Conservation (phyloP, 2,797 vertebrate species). For the Nasua narica region DNA sequence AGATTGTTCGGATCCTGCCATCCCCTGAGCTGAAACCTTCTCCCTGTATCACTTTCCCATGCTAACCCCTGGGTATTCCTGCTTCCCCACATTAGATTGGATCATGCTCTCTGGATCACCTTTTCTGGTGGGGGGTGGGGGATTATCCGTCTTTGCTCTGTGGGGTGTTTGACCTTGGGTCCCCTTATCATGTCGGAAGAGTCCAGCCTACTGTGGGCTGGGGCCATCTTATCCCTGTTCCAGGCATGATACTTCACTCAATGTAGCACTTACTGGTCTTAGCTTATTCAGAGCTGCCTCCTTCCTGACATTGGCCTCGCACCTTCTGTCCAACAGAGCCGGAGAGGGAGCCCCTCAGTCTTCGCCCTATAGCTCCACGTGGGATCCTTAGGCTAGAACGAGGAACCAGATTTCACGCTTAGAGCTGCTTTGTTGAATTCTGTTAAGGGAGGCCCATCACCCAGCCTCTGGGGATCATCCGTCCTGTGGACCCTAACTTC, state of each 20-base stretch:
- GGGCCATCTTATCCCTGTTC: neutral
- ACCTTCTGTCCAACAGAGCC: too few species aligned
- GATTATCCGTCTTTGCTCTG: neutral
- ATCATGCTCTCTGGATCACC: accelerated
- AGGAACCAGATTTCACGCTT: neutral
- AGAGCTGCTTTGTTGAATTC: too few species aligned
- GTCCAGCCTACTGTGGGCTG: accelerated
- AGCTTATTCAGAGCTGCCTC: neutral
- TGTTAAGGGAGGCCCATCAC: neutral
- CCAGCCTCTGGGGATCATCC: neutral
- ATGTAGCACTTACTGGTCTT: accelerated
- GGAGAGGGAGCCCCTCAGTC: neutral
- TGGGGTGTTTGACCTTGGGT: neutral
- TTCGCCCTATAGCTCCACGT: neutral
- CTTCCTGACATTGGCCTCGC: neutral
- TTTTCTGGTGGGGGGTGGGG: neutral
- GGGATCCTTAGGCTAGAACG: neutral
- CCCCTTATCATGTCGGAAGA: neutral
- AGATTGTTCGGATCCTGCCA: neutral
- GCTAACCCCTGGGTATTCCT: neutral
- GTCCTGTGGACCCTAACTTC: too few species aligned
- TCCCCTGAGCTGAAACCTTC: accelerated
- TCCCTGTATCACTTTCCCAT: accelerated
- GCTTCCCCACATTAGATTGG: neutral
- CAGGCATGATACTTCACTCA: neutral